Base-by-base conservation (phyloP, 2,888 invertebrate species). In the Lingula anatina region DNA sequence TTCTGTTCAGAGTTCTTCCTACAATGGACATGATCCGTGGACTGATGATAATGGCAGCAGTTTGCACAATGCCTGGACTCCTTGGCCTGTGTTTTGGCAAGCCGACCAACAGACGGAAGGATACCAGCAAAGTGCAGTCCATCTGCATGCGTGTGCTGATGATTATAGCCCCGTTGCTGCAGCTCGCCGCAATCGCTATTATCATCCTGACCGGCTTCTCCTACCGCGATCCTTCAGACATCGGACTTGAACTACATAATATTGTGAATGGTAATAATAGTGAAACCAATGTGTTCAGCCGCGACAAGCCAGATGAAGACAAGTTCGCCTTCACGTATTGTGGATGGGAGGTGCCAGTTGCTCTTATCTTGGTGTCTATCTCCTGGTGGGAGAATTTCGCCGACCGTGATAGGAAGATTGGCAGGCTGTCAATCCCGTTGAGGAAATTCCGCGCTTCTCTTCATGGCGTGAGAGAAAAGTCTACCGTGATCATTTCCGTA, bases 361-460 rank as follows among this genome's bases (percentile, higher is more conserved):
- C 91, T 1, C 83, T 91, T 36, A 77, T 92, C 47, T 83, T 93
- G 65, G 87, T 91, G 54, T 96, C 96, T 0, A 83, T 91, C 36
- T 90, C 92, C 26, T 97, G 95, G 93, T 97, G 97, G 97, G 97
- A 97, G 78, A 97, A 97, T 78, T 97, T 90, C 42, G 49, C 58
- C 5, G 69, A 69, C 48, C 50, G 55, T 3, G 61, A 64, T 43
- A 44, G 59, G 18, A 44, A 47, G 5, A 44, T 63, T 18, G 55
- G 55, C 38, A 56, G 63, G n/a, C 47, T 52, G 7, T 49, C 24
- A 5, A 41, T 65, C 4, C 55, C 54, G 3, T 56, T 66, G 25
- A 55, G 50, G 21, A 49, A 49, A 26, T 66, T 64, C 64, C 65
- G 63, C 49, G 60, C 58, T 27, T 55, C 57, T 27, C 52, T 66